Evolutionary conservation across 1,140 invertebrate species (phyloP).

Genomic region (Prorops nasuta): DNA sequence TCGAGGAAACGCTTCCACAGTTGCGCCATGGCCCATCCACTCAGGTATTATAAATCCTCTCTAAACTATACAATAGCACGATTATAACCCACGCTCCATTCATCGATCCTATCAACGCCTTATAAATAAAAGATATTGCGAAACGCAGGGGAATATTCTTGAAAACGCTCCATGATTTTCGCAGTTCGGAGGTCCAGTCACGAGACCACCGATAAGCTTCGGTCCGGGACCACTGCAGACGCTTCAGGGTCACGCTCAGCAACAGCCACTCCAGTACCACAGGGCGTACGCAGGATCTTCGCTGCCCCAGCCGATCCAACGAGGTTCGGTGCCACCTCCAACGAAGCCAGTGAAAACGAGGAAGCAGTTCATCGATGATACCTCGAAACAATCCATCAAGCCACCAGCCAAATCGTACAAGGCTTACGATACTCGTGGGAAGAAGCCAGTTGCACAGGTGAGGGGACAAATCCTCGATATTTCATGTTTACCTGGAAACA

Average conservation of each 20-base stretch:
- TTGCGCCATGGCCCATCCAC: conserved; percentile 4
- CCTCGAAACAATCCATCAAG: conserved; percentile 23
- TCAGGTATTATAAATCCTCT: too few species aligned
- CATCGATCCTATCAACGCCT: too few species aligned
- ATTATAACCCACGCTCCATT: too few species aligned
- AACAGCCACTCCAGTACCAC: conserved; percentile 15
- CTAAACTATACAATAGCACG: too few species aligned
- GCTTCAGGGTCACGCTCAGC: too few species aligned
- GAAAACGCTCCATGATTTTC: too few species aligned
- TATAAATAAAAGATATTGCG: too few species aligned
- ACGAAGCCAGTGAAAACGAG: conserved; percentile 23
- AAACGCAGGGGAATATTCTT: too few species aligned
- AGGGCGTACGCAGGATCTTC: background rate
- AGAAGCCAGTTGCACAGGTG: conserved; percentile 72
- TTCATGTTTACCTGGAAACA: background rate
- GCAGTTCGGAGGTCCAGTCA: too few species aligned
- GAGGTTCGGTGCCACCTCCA: background rate
- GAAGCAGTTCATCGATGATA: conserved; percentile 24
- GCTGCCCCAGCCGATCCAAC: conserved; percentile 2
- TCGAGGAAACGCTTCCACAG: conserved; percentile 18
- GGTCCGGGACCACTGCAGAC: background rate
- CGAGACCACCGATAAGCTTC: background rate
- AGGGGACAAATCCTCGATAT: background rate
- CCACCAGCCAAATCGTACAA: conserved; percentile 26
- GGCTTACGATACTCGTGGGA: conserved; percentile 46